Conservation (phyloP, 2,797 vertebrate genomes). For the Bufotes viridis region DNA sequence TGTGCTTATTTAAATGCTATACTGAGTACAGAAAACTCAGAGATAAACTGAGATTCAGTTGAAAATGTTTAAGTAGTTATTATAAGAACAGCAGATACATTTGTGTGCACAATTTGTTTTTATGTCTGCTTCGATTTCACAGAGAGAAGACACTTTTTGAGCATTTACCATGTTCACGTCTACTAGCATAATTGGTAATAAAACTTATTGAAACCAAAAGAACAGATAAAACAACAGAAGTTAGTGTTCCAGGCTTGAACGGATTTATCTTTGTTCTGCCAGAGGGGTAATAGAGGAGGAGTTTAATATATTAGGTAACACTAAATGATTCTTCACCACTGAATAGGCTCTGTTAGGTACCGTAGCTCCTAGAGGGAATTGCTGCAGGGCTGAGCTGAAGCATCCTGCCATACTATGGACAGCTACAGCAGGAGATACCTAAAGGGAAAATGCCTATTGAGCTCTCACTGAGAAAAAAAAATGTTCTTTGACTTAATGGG, state of each 20-base stretch:
- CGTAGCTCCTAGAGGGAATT: constrained; percentile 8
- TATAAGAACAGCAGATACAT: neutral
- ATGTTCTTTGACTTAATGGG: constrained; percentile 11
- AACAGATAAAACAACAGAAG: constrained; percentile 11
- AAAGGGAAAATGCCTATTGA: constrained; percentile 17
- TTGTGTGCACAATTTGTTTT: neutral
- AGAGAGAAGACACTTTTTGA: neutral
- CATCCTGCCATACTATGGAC: constrained; percentile 19
- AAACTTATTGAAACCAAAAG: neutral
- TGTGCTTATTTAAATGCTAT: neutral
- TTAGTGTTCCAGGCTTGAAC: neutral
- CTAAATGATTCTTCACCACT: constrained; percentile 2
- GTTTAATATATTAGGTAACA: constrained; percentile 24
- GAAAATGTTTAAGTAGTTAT: too few species aligned
- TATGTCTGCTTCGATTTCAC: neutral
- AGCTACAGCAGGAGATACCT: constrained; percentile 22
- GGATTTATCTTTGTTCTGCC: neutral
- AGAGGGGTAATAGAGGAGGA: neutral
- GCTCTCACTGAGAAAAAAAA: constrained; percentile 2
- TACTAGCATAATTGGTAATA: neutral
- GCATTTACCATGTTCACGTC: neutral
- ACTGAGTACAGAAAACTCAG: neutral
- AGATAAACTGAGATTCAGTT: neutral
- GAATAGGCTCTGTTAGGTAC: constrained; percentile 13
- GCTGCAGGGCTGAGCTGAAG: constrained; percentile 32